A percentile compares a stretch with the other conserved stretches of the same genome.
phyloP scores from a whole-genome alignment of 2,797 vertebrate genomes.

The Dendrocincla tyrannina region DNA sequence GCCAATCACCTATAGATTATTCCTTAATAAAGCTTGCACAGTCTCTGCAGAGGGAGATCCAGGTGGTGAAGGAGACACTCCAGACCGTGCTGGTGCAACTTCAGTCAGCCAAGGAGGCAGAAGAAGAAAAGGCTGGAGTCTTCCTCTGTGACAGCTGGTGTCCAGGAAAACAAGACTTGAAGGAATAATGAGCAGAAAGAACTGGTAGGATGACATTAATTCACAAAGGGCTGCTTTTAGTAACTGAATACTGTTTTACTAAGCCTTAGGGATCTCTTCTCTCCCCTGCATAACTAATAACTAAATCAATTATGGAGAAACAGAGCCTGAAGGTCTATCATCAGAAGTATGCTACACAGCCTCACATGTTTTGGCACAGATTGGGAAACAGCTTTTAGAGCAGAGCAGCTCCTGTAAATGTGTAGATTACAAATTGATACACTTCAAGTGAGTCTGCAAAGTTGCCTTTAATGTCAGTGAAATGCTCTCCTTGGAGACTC shows the following conservation, averaged over 20 bases:
- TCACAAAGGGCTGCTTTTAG: constrained; percentile 43
- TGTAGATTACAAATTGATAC: constrained; percentile 21
- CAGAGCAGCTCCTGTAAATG: constrained; percentile 31
- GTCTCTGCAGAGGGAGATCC: constrained; percentile 86
- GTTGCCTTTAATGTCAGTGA: constrained; percentile 17
- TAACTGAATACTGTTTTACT: constrained; percentile 53
- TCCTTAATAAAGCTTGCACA: constrained; percentile 85
- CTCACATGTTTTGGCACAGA: constrained; percentile 32
- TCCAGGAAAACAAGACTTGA: constrained; percentile 61
- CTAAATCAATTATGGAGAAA: constrained; percentile 49
- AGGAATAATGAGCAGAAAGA: constrained; percentile 39
- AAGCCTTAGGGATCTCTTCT: constrained; percentile 28
- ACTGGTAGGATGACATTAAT: constrained; percentile 30
- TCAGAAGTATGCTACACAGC: background rate
- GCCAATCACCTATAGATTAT: constrained; percentile 75
- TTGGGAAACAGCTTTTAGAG: constrained; percentile 58
- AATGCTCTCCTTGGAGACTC: constrained; percentile 15
- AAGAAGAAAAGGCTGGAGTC: constrained; percentile 78
- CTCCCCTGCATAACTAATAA: constrained; percentile 26
- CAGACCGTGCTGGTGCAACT: constrained; percentile 85
- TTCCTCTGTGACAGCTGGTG: constrained; percentile 87
- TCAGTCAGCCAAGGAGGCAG: constrained; percentile 71
- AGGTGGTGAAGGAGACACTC: constrained; percentile 87
- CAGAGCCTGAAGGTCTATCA: constrained; percentile 37
- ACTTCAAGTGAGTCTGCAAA: background rate